These are phyloP conservation scores for Datnioides undecimradiatus DNA, from an alignment of 2,113 vertebrate species.

Conservation along the genomic window DNA sequence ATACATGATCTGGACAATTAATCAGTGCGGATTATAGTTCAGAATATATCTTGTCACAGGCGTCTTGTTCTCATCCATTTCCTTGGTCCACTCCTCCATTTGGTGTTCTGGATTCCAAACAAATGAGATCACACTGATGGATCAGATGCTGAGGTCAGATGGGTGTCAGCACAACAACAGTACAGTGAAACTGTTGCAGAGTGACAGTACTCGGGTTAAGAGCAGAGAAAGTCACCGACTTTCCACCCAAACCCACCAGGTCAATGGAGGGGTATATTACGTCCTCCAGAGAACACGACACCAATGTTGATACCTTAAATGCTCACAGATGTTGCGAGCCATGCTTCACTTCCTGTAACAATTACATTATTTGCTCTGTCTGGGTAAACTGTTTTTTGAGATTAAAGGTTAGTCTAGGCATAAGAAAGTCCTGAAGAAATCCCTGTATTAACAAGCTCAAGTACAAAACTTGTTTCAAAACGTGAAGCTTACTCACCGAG, in stretches of 20 bases:
- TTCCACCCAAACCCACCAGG: constrained; percentile 39
- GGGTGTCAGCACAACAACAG: background rate
- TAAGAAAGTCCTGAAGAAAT: constrained; percentile 26
- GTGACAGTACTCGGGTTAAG: constrained; percentile 9
- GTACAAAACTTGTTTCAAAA: background rate
- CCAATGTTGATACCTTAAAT: constrained; percentile 54
- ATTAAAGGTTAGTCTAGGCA: constrained; percentile 15
- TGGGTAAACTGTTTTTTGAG: constrained; percentile 49
- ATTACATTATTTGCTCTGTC: constrained; percentile 34
- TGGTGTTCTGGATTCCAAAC: constrained; percentile 23
- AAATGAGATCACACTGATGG: constrained; percentile 15
- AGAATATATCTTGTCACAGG: background rate
- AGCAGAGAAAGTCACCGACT: constrained; percentile 26
- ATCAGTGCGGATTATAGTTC: too few species aligned
- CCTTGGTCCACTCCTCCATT: constrained; percentile 2
- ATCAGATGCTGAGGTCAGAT: constrained; percentile 29
- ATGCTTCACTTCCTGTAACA: constrained; percentile 59
- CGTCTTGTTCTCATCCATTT: constrained; percentile 13
- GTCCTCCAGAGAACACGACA: constrained; percentile 54
- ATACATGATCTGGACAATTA: too few species aligned
- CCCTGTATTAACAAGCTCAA: background rate
- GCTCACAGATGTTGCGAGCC: constrained; percentile 63
- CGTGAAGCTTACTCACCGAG: constrained; percentile 19
- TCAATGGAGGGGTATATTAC: constrained; percentile 33
- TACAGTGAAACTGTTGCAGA: background rate